Conservation (phyloP, 2,888 invertebrate genomes). For the Mythimna pallens region DNA sequence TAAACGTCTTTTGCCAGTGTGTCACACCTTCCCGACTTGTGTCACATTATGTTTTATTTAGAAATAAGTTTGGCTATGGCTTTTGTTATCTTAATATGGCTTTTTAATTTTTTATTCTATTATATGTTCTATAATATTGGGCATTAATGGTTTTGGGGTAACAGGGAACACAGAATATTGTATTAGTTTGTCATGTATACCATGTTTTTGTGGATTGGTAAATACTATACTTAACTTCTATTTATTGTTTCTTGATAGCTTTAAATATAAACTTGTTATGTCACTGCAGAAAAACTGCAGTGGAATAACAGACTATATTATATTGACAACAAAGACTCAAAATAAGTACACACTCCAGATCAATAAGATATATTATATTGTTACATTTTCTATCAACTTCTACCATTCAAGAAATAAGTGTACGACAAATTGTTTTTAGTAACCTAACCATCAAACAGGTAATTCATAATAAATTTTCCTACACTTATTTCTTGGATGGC, state of each 20-base stretch:
- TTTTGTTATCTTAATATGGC: conserved; percentile 33
- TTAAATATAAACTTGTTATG: background rate
- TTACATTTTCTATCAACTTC: no score
- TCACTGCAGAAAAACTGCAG: background rate
- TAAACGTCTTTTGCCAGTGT: conserved; percentile 74
- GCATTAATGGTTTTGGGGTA: conserved; percentile 27
- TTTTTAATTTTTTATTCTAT: conserved; percentile 28
- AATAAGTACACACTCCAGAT: background rate
- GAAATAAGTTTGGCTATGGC: conserved; percentile 44
- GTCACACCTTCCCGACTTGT: conserved; percentile 91
- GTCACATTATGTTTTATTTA: conserved; percentile 80
- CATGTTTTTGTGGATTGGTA: conserved; percentile 15
- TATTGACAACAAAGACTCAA: background rate
- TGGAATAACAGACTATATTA: background rate
- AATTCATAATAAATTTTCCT: no score
- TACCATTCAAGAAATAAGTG: no score
- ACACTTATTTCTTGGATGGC: no score
- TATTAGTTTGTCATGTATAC: conserved; percentile 1
- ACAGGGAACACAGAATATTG: background rate
- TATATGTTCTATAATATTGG: background rate
- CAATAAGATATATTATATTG: no score
- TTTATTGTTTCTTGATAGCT: background rate
- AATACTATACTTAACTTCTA: background rate
- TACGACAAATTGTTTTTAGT: no score
- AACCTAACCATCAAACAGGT: no score